phyloP scores from a whole-genome alignment of 1,140 invertebrate genomes.

The Papilio polytes region DNA sequence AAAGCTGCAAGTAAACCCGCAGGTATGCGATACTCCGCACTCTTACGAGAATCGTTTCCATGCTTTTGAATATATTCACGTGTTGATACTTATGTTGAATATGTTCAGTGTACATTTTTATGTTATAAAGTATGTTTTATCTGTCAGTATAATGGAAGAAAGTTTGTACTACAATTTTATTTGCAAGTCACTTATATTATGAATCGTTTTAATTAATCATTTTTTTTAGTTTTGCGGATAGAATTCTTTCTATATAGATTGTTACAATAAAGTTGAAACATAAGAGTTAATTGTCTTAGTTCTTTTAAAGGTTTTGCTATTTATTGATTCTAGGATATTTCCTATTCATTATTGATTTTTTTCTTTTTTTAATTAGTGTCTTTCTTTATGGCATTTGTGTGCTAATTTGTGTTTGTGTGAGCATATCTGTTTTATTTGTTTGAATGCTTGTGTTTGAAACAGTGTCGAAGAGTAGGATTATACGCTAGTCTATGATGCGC shows the following conservation, averaged over 20 bases:
- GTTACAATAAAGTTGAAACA: not conserved
- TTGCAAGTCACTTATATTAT: no score
- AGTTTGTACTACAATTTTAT: no score
- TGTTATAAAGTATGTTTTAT: not conserved
- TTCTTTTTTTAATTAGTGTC: no score
- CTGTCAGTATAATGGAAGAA: no score
- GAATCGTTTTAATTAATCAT: no score
- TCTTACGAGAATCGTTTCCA: slow-evolving; percentile 28
- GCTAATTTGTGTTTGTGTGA: no score
- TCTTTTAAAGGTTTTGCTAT: not conserved
- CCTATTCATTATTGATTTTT: not conserved
- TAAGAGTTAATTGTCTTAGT: no score
- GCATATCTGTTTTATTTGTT: no score
- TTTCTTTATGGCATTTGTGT: no score
- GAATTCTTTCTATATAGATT: not conserved
- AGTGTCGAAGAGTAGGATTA: no score
- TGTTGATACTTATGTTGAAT: slow-evolving; percentile 6
- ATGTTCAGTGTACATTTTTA: not conserved
- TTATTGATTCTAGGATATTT: not conserved
- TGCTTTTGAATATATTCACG: slow-evolving; percentile 19
- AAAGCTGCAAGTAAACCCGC: slow-evolving; percentile 25
- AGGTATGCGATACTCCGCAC: slow-evolving; percentile 16
- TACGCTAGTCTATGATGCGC: not conserved
- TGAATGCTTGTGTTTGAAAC: no score
- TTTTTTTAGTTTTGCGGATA: no score